Conservation (phyloP, 2,797 vertebrate species). For the Hephaestus fuliginosus region DNA sequence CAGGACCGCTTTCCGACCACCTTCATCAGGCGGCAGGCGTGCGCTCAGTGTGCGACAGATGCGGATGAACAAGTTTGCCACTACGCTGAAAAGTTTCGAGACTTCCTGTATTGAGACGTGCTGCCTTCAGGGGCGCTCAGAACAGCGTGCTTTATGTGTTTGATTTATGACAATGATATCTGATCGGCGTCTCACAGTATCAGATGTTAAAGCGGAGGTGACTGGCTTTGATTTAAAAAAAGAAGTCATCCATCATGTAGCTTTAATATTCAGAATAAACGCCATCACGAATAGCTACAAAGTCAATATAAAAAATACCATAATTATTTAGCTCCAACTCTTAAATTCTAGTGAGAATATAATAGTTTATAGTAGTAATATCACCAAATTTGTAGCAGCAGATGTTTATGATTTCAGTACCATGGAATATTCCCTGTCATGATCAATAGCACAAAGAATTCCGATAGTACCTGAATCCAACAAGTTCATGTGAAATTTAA, state of each 20-base stretch:
- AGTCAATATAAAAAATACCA: not conserved
- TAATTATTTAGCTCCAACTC: not conserved
- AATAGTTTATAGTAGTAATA: not conserved
- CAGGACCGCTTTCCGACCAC: constrained; percentile 41
- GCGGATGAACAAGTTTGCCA: constrained; percentile 62
- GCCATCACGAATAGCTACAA: not conserved
- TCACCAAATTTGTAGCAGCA: not conserved
- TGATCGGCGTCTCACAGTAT: not conserved
- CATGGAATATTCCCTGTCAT: not conserved
- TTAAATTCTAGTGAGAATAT: not conserved
- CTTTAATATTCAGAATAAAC: not conserved
- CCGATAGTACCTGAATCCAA: constrained; percentile 13
- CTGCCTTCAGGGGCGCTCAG: constrained; percentile 60
- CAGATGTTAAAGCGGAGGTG: not conserved
- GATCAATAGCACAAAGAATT: accelerated
- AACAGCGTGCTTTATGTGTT: not conserved
- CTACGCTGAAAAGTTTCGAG: constrained; percentile 73
- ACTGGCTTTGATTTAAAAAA: not conserved
- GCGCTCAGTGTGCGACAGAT: constrained; percentile 9
- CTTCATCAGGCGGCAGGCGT: not conserved
- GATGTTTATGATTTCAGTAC: not conserved
- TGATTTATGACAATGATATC: not conserved
- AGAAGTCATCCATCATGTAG: not conserved
- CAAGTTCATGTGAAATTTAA: not conserved
- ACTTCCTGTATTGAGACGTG: constrained; percentile 77